phyloP scores from a whole-genome alignment of 1,140 invertebrate species.

The Apis cerana region DNA sequence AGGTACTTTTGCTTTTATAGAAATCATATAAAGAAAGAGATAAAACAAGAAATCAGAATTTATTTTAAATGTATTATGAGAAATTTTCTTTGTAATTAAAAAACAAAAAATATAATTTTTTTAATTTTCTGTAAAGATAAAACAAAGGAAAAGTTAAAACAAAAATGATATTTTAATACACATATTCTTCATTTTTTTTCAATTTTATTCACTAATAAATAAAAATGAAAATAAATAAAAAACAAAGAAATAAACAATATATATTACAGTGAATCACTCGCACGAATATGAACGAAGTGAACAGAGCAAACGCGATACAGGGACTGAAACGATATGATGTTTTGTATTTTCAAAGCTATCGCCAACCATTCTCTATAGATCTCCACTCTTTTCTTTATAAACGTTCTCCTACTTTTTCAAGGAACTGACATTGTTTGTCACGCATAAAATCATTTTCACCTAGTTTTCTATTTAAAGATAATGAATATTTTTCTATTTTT shows the following conservation, averaged over 20 bases:
- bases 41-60: not conserved
- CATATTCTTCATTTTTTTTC: no score
- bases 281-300: conserved; percentile 49
- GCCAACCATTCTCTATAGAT: conserved; percentile 44
- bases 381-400: conserved; percentile 49
- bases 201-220: not conserved
- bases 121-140: no score
- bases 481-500: no score
- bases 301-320: conserved; percentile 54
- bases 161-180: not conserved
- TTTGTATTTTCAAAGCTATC: conserved; percentile 61
- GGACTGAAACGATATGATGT: conserved; percentile 62
- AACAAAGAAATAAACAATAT: not conserved
- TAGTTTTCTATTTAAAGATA: not conserved
- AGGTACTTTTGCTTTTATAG: not conserved
- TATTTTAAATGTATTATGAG: no score
- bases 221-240: not conserved
- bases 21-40: not conserved
- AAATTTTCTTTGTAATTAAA: not conserved
- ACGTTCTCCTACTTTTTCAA: conserved; percentile 44
- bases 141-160: not conserved
- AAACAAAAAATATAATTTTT: no score
- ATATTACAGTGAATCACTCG: conserved; percentile 31
- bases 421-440: conserved; percentile 44
- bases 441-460: conserved; percentile 14